A percentile compares a stretch with the other conserved stretches of the same genome.
Evolutionary conservation across 2,113 vertebrate genomes (phyloP).

Genomic region (Nothocercus julius): DNA sequence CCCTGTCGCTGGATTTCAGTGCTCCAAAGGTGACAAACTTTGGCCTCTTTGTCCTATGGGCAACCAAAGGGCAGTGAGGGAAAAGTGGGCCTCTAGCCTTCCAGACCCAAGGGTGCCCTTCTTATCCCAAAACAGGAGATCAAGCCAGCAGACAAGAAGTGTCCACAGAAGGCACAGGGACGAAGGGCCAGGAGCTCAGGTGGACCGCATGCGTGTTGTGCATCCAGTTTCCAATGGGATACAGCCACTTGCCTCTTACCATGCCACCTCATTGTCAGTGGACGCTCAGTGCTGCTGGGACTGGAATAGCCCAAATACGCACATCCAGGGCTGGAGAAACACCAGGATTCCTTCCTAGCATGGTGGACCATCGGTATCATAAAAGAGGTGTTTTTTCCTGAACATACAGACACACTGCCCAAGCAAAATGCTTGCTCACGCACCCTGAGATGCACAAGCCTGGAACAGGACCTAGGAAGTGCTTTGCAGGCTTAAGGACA

Average conservation of each 20-base stretch:
- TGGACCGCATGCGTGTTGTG: fast-evolving
- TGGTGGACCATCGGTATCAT: fast-evolving
- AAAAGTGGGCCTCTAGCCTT: neutral
- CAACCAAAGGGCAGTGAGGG: neutral
- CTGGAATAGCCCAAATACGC: neutral
- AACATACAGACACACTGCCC: fast-evolving
- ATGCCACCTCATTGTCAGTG: fast-evolving
- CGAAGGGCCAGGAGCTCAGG: neutral
- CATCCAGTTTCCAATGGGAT: fast-evolving
- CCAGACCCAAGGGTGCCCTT: too few relatives aligned
- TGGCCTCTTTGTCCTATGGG: too few relatives aligned
- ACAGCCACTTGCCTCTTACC: fast-evolving
- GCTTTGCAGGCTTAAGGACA: neutral
- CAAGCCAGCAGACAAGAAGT: too few relatives aligned
- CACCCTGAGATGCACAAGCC: neutral
- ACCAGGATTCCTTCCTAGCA: too few relatives aligned
- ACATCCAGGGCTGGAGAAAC: fast-evolving
- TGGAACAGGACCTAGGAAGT: neutral
- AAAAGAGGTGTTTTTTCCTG: neutral
- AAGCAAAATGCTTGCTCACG: neutral
- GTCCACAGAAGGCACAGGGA: fast-evolving
- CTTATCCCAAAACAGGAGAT: too few relatives aligned
- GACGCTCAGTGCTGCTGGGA: neutral
- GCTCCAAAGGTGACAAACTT: neutral
- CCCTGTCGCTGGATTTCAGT: neutral